phyloP scores from a whole-genome alignment of 2,113 vertebrate genomes.

The Perca flavescens region DNA sequence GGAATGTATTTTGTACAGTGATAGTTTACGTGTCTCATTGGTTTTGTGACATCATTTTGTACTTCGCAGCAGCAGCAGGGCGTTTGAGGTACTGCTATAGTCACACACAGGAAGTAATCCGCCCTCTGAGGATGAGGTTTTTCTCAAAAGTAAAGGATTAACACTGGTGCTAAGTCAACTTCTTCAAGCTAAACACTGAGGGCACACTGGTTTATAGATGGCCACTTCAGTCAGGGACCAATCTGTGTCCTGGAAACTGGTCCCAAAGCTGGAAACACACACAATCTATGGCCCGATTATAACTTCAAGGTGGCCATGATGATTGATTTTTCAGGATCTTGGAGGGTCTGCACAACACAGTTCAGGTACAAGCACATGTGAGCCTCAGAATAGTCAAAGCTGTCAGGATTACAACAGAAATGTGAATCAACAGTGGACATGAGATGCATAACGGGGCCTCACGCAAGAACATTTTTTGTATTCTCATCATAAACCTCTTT shows the following conservation, averaged over 20 bases:
- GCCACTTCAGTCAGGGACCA: background rate
- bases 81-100: conserved; percentile 73
- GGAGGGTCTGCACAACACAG: background rate
- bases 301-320: background rate
- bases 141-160: background rate
- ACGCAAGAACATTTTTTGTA: background rate
- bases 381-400: background rate
- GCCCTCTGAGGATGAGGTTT: background rate
- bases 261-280: background rate
- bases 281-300: too few relatives aligned
- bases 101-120: conserved; percentile 23
- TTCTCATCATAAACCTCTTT: background rate
- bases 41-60: conserved; percentile 74
- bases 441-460: background rate
- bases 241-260: too few relatives aligned
- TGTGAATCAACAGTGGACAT: background rate
- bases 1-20: conserved; percentile 64
- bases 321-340: background rate
- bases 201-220: background rate
- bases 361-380: background rate
- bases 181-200: background rate
- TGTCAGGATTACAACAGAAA: background rate
- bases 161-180: background rate
- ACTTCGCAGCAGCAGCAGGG: conserved; percentile 71
- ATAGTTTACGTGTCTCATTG: conserved; percentile 65